Evolutionary conservation across 2,888 invertebrate species (phyloP), one percentile per base, ranked within the genome.

Genomic region (Bedellia somnulentella): DNA sequence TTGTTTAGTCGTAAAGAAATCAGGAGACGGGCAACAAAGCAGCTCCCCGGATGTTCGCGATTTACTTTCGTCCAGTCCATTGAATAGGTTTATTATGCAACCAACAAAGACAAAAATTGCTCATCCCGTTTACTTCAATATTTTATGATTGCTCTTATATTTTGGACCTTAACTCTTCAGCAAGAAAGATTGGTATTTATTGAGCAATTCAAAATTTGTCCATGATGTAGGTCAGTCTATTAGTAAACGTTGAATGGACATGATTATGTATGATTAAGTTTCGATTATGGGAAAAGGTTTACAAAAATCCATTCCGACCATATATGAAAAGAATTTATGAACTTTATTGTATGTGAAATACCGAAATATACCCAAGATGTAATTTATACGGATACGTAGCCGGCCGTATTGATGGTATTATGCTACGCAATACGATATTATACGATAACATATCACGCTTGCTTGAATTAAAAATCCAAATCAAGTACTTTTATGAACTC

Each of bases 11-110:
- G n/a, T n/a, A n/a, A n/a, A n/a, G n/a, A n/a, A n/a, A n/a, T n/a
- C n/a, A n/a, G n/a, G n/a, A n/a, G n/a, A n/a, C n/a, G n/a, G n/a
- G n/a, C n/a, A n/a, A n/a, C n/a, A n/a, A n/a, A n/a, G n/a, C n/a
- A n/a, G n/a, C n/a, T n/a, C n/a, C 66, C 73, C 73, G 75, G 73
- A 73, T 70, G 73, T 70, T 48, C 61, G 63, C 73, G 67, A 73
- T 73, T 68, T 68, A 44, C 62, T 61, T 68, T 59, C 51, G 62
- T 67, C 55, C 73, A 52, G 58, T 45, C 58, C 73, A 71, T 57
- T 71, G 70, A 67, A 57, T 60, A 49, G 48, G 45, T 52, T 52
- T 57, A 60, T 64, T 60, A 63, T 52, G 52, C 62, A 62, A 52
- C 68, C 70, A 61, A 68, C 67, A 68, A 70, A 67, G 56, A n/a